Evolutionary conservation across 1,140 invertebrate genomes (phyloP).

Genomic region (Achroia grisella): DNA sequence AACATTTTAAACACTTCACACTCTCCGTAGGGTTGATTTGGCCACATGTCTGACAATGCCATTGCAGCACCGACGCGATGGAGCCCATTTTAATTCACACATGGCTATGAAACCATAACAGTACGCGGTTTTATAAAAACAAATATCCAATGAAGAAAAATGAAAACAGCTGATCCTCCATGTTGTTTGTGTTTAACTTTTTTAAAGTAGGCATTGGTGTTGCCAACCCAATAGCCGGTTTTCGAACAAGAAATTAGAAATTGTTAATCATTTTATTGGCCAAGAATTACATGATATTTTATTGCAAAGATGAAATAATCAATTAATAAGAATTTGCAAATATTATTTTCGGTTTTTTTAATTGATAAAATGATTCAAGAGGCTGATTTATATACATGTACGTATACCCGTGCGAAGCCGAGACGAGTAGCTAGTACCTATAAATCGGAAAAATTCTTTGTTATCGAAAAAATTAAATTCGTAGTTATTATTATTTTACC

Average conservation of each 20-base stretch:
- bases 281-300: neutral
- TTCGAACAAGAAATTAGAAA: too few relatives aligned
- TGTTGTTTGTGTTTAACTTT: constrained; percentile 75
- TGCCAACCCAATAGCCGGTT: neutral
- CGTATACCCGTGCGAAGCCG: too few relatives aligned
- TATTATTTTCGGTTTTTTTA: too few relatives aligned
- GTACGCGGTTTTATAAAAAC: constrained; percentile 64
- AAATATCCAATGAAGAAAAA: constrained; percentile 60
- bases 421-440: too few relatives aligned
- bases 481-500: too few relatives aligned
- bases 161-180: constrained; percentile 76
- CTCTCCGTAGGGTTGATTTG: constrained; percentile 90
- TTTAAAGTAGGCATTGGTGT: constrained; percentile 20
- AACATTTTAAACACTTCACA: constrained; percentile 86
- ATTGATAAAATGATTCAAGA: too few relatives aligned
- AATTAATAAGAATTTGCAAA: too few relatives aligned
- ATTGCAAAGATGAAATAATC: too few relatives aligned
- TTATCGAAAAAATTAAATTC: too few relatives aligned
- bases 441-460: too few relatives aligned
- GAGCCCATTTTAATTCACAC: constrained; percentile 84
- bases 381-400: too few relatives aligned
- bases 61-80: constrained; percentile 91
- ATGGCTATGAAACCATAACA: constrained; percentile 73
- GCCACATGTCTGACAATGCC: constrained; percentile 89
- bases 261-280: too few relatives aligned